Conservation (phyloP, 2,888 invertebrate genomes). For the Acronicta aceris region DNA sequence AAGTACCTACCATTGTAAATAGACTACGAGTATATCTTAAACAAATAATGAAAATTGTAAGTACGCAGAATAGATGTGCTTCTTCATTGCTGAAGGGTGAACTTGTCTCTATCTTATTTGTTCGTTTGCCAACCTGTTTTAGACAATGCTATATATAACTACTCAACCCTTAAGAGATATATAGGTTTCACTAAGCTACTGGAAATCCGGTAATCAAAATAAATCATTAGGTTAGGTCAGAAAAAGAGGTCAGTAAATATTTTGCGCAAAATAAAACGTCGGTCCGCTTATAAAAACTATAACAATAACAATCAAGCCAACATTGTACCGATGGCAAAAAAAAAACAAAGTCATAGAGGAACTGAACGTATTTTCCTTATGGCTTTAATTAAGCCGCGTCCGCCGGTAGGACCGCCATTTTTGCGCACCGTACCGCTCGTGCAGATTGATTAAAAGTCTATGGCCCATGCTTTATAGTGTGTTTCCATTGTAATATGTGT, state of each 20-base stretch:
- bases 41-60: no score
- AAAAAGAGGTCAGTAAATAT: neutral
- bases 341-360: conserved; percentile 73
- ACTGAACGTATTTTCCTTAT: conserved; percentile 87
- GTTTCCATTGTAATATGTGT: conserved; percentile 67
- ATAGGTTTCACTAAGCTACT: no score
- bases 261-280: conserved; percentile 10
- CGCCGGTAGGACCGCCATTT: conserved; percentile 80
- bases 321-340: conserved; percentile 60
- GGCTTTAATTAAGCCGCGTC: conserved; percentile 87
- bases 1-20: no score
- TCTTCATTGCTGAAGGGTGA: no score
- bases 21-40: no score
- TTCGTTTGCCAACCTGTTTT: no score
- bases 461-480: conserved; percentile 86
- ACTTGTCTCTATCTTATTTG: no score
- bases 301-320: conserved; percentile 59
- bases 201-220: no score
- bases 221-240: no score
- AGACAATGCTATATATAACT: no score
- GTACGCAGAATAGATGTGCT: no score
- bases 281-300: conserved; percentile 36
- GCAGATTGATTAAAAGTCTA: conserved; percentile 90
- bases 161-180: no score
- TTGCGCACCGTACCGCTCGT: conserved; percentile 86